Base-by-base conservation (phyloP, 2,113 vertebrate genomes). In the Spea multiplicata region DNA sequence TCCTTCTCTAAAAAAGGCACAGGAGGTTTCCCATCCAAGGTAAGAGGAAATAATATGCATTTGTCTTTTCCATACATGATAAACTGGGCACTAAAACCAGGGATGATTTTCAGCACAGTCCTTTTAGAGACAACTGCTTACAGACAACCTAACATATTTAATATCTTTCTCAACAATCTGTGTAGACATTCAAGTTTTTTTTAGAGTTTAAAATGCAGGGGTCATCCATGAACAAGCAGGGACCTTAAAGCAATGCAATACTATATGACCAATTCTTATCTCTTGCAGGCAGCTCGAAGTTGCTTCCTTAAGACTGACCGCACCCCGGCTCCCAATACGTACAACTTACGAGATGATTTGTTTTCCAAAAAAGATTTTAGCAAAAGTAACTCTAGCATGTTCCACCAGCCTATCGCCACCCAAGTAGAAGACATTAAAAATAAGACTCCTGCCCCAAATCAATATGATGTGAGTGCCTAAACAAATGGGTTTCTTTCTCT, bases 1-100 rank as follows among this genome's bases (percentile, higher is more conserved):
- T 95, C 93, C 0, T 84, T 92, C 83, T 94, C 94, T 44, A 89
- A 82, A 74, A 94, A 90, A 86, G 94, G 94, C 78, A 94, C 91
- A 0, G 85, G 90, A 2, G 83, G 89, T 16, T 94, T 96, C 13
- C 84, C 91, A 3, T 91, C 90, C 0, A 83, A 85, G 91, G 93
- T 95, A 83, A 85, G 88, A 76, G 13, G 13, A 13, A 10, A 6
- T 8, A 59, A 9, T 59, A 59, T 59, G 55, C 55, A 12, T 59
- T 30, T 30, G 30, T 30, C 30, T 2, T 30, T 30, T 30, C 30
- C 30, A 30, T 30, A 30, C 1, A 30, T 2, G 30, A 30, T 30
- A 30, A 30, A 30, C 30, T 30, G 30, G 30, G 30, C 30, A 30
- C 30, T 30, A 30, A 1, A 30, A 30, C 30, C 30, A 30, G 30